Base-by-base conservation (phyloP, 2,113 vertebrate genomes). In the Lethenteron camtschaticum region DNA sequence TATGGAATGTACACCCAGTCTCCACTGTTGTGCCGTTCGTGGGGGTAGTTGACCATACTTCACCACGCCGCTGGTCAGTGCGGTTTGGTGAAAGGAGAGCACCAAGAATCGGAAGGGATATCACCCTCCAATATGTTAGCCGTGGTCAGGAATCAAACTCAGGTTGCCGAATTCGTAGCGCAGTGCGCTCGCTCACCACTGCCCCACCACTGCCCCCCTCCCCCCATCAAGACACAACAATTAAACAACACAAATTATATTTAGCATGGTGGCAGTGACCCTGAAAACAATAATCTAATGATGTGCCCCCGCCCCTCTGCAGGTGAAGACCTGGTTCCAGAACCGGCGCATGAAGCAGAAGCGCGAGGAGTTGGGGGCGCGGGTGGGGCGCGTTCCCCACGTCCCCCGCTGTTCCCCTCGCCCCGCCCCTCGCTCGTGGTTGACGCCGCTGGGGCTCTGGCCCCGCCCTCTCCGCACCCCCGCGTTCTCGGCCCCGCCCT, bases 321-420 rank as follows among this genome's bases (percentile, higher is more conserved):
- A 66, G 63, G 63, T 66, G 8, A 66, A 66, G 20, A 66, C 63
- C 63, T 66, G 63, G 63, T 66, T 66, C 63, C 63, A 66, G 63
- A 66, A 66, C 63, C 63, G 63, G 8, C 63, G 63, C 63, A 66
- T 66, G 63, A 66, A 66, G 10, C 63, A 16, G n/a, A 66, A 66
- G 63, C 63, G 63, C 9, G 63, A 66, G 63, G 63, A 16, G 8
- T 24, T 16, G 63, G 63, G 20, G 63, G 63, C n/a, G n/a, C n/a
- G 63, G n/a, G n/a, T 9, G 63, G 20, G 63, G n/a, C 24, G n/a
- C 63, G 63, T 16, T 16, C 63, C 63, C 63, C 63, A 66, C n/a
- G n/a, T 24, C 24, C 63, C 41, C 41, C 41, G 41, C 41, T 41
- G 41, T 41, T 7, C 41, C 41, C 41, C 41, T 41, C 41, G 41